phyloP scores from a whole-genome alignment of 2,113 vertebrate species.

The Eublepharis macularius region DNA sequence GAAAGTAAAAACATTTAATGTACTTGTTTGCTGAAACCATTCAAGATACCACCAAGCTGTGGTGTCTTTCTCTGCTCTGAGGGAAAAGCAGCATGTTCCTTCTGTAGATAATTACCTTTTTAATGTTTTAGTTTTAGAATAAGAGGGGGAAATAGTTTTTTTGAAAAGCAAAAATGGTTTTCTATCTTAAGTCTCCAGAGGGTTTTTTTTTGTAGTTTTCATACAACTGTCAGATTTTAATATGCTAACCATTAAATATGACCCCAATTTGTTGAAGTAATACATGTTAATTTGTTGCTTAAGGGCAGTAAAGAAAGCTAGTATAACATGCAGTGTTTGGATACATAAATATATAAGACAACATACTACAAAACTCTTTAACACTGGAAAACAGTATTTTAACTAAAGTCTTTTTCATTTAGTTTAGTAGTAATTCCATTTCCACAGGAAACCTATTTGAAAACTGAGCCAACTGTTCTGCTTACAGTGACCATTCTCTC shows the following conservation, averaged over 20 bases:
- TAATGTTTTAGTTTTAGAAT: constrained; percentile 11
- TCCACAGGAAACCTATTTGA: too few species aligned
- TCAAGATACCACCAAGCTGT: fast-evolving
- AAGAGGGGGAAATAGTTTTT: not conserved
- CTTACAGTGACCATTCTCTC: too few species aligned
- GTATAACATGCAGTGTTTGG: too few species aligned
- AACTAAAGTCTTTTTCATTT: too few species aligned
- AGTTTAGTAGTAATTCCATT: too few species aligned
- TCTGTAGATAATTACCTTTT: constrained; percentile 33
- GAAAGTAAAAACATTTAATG: constrained; percentile 29
- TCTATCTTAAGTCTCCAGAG: not conserved
- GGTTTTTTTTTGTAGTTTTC: constrained; percentile 6
- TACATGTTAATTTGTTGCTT: not conserved
- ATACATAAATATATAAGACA: too few species aligned
- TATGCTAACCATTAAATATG: not conserved
- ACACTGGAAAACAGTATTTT: too few species aligned
- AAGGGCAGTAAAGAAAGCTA: too few species aligned
- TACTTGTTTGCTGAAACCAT: constrained; percentile 25
- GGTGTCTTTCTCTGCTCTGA: constrained; percentile 25
- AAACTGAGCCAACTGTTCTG: too few species aligned
- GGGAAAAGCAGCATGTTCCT: not conserved
- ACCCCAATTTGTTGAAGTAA: not conserved
- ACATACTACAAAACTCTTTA: too few species aligned
- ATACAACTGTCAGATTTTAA: constrained; percentile 14
- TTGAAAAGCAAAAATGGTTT: not conserved